Evolutionary conservation across 2,797 vertebrate genomes (phyloP).

Genomic region (Gouania willdenowi): DNA sequence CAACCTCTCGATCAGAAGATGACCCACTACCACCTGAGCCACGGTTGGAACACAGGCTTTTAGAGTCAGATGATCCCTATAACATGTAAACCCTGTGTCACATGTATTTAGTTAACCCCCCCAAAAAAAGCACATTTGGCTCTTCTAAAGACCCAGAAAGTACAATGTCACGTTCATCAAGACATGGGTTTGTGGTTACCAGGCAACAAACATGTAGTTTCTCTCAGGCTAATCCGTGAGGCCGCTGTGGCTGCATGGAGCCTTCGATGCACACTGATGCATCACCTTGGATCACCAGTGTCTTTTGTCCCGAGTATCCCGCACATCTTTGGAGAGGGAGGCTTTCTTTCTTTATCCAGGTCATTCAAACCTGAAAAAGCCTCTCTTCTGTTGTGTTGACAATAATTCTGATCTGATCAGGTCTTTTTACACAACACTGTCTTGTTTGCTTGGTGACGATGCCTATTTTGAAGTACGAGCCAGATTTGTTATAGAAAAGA

Average conservation of each 20-base stretch:
- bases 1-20: too few species aligned
- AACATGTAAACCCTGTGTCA: not conserved
- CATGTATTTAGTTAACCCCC: slow-evolving; percentile 2
- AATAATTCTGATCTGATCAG: not conserved
- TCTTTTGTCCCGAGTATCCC: slow-evolving; percentile 33
- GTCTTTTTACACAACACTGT: not conserved
- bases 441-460: slow-evolving; percentile 12
- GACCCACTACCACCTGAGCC: not conserved
- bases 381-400: slow-evolving; percentile 18
- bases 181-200: slow-evolving; percentile 72
- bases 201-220: slow-evolving; percentile 73
- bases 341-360: not conserved
- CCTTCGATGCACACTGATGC: slow-evolving; percentile 34
- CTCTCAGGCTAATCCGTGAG: slow-evolving; percentile 67
- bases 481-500: slow-evolving; percentile 5
- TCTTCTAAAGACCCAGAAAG: slow-evolving; percentile 30
- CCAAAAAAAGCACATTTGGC: slow-evolving; percentile 22
- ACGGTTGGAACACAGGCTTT: not conserved
- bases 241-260: slow-evolving; percentile 49
- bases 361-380: slow-evolving; percentile 30
- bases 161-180: slow-evolving; percentile 45
- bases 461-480: slow-evolving; percentile 31
- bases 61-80: not conserved
- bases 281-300: slow-evolving; percentile 49
- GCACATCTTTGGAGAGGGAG: slow-evolving; percentile 8